Base-by-base conservation (phyloP, 2,888 invertebrate genomes). In the Drosophila austrosaltans region DNA sequence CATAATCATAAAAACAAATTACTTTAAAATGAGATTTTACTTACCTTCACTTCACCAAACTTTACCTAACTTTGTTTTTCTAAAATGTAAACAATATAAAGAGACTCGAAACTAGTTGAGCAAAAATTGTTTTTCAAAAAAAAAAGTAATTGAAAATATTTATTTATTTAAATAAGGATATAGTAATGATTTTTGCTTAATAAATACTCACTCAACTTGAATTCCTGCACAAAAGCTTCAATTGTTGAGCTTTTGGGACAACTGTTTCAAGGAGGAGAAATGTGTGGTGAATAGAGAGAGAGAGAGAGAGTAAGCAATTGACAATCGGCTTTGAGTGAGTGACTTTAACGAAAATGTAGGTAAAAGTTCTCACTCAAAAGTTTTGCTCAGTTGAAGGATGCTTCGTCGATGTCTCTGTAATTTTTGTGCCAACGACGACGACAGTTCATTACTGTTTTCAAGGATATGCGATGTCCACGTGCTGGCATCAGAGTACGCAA, bases 361-460 rank as follows among this genome's bases (percentile, higher is more conserved):
- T 39, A 72, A 67, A 72, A 63, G 61, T 60, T 78, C 75, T 53
- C 59, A 71, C 81, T 80, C 78, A 28, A 3, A 6, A 58, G 28
- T 57, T 65, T 65, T 75, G 70, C 75, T 74, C 77, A 75, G 69
- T 73, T 77, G 82, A 22, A 25, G 68, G 78, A 86, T 79, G 82
- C 82, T 85, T 77, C 20, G 69, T 68, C 69, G 65, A 69, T 71
- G 77, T 74, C 72, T 70, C 71, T 61, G 76, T 66, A 75, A 66
- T 73, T 76, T 73, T 76, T 64, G 75, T 72, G 48, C 48, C 48
- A 48, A 48, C 48, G 48, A 48, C 60, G 76, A 69, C 78, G 78
- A 69, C 88, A 86, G 82, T 83, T 87, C 87, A 81, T 83, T 88
- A 80, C 88, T 73, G 82, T 83, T 86, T 76, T 79, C 88, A 87